Evolutionary conservation across 2,888 invertebrate genomes (phyloP), one percentile per base, ranked within the genome.

Genomic region (Carterocephalus palaemon): DNA sequence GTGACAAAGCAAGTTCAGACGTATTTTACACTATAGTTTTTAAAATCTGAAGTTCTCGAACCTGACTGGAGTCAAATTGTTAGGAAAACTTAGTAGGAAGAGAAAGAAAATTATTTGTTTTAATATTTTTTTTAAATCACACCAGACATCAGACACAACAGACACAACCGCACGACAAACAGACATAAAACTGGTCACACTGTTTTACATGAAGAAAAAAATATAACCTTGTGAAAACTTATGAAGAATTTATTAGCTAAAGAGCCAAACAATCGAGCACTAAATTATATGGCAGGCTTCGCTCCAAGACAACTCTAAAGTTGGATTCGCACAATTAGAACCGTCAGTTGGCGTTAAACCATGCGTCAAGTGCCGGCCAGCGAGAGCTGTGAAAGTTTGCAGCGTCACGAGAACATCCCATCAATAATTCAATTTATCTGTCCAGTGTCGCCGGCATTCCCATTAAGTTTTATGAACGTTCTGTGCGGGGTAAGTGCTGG

Each of bases 361-460:
- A 43, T 34, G 42, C 29, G 22, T 34, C 28, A 33, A 8, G 4
- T 20, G 5, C 7, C 8, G 15, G 22, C 10, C 26, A 33, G 15
- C 34, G 33, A 13, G 34, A 36, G 34, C 42, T 15, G 33, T 20
- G 16, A 43, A 43, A 42, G 38, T 47, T 43, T 39, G 33, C 28
- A 34, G 32, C 32, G 45, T 46, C 39, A 37, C 57, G 52, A 54
- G 59, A 57, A 61, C 59, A 56, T 57, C 52, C 46, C 56, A 70
- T 68, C 62, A 66, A 70, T 72, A 66, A 71, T 74, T 73, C 64
- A 66, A 66, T 72, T 65, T 63, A 62, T 64, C 60, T 51, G 46
- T 41, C 47, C 54, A 53, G 22, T 13, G 36, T 42, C 22, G 36
- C 29, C 22, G 40, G 6, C 46, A 23, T 40, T 46, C 22, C 31